Percentiles rank a stretch among this genome's conserved stretches.
Conservation (phyloP, 2,888 invertebrate species). For the Spodoptera littoralis region DNA sequence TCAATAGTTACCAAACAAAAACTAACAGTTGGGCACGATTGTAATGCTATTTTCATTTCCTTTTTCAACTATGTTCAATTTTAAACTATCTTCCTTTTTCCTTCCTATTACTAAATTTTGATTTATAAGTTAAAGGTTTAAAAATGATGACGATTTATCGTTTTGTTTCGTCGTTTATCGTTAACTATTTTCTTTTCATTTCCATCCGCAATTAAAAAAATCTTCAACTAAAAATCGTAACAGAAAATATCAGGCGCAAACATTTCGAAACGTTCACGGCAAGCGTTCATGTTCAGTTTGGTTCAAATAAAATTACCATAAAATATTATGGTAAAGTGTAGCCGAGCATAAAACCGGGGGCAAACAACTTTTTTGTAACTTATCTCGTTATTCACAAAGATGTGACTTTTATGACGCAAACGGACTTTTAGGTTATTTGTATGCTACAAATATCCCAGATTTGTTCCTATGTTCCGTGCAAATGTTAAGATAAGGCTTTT, state of each 20-base stretch:
- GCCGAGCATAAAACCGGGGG: conserved; percentile 74
- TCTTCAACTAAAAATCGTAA: conserved; percentile 23
- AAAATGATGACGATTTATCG: too few species aligned
- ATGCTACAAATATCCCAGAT: conserved; percentile 73
- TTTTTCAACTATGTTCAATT: too few species aligned
- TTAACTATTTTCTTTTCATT: not conserved
- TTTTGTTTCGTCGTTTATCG: too few species aligned
- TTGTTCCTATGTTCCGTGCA: conserved; percentile 65
- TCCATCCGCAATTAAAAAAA: not conserved
- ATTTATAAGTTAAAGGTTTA: too few species aligned
- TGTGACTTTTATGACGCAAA: conserved; percentile 84
- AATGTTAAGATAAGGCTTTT: conserved; percentile 63
- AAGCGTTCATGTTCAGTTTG: conserved; percentile 67
- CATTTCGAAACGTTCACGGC: conserved; percentile 55
- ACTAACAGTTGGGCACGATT: too few species aligned
- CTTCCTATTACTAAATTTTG: too few species aligned
- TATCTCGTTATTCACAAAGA: conserved; percentile 84
- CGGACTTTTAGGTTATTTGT: conserved; percentile 82
- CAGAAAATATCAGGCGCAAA: conserved; percentile 49
- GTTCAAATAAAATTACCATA: conserved; percentile 81
- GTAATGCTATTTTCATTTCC: too few species aligned
- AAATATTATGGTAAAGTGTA: conserved; percentile 79
- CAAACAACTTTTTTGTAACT: conserved; percentile 80
- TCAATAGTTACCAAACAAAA: too few species aligned
- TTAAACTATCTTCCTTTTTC: too few species aligned